Conservation (phyloP, 1,140 invertebrate species). For the Choristoneura fumiferana region DNA sequence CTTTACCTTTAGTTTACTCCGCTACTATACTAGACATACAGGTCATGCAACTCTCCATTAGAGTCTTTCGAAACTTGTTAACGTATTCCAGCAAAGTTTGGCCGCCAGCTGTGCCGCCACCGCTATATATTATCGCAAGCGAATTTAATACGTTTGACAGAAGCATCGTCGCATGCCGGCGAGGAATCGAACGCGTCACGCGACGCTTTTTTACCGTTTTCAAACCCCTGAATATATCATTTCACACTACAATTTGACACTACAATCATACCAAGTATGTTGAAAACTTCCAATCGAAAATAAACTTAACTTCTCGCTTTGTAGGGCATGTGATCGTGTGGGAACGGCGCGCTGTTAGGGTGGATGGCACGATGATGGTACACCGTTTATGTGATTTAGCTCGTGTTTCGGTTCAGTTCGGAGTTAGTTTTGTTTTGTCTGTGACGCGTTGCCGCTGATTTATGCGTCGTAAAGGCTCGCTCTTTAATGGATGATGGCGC, state of each 20-base stretch:
- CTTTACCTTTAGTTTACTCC: too few relatives aligned
- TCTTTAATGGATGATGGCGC: conserved; percentile 44
- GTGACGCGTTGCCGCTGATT: conserved; percentile 52
- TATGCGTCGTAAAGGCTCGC: conserved; percentile 46
- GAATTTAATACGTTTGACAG: conserved; percentile 54
- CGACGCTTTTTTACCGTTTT: conserved; percentile 46
- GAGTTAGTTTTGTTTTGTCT: conserved; percentile 56
- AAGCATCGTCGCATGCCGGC: conserved; percentile 46
- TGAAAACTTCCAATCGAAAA: conserved; percentile 28
- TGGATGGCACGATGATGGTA: conserved; percentile 41
- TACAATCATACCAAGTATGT: conserved; percentile 40
- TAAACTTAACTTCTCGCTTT: conserved; percentile 29
- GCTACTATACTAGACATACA: too few relatives aligned
- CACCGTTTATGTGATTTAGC: conserved; percentile 52
- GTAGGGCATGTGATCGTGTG: conserved; percentile 20
- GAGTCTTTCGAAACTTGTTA: too few relatives aligned
- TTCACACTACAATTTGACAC: conserved; percentile 67
- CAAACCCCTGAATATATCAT: conserved; percentile 61
- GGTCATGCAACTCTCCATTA: too few relatives aligned
- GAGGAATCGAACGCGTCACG: conserved; percentile 50
- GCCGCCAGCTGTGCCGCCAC: too few relatives aligned
- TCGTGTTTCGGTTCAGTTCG: conserved; percentile 50
- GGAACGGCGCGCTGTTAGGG: not conserved
- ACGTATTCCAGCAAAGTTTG: too few relatives aligned
- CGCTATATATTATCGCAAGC: conserved; percentile 21